These are phyloP conservation scores for Hirundo rustica DNA, from an alignment of 2,797 vertebrate genomes.

Conservation along the genomic window DNA sequence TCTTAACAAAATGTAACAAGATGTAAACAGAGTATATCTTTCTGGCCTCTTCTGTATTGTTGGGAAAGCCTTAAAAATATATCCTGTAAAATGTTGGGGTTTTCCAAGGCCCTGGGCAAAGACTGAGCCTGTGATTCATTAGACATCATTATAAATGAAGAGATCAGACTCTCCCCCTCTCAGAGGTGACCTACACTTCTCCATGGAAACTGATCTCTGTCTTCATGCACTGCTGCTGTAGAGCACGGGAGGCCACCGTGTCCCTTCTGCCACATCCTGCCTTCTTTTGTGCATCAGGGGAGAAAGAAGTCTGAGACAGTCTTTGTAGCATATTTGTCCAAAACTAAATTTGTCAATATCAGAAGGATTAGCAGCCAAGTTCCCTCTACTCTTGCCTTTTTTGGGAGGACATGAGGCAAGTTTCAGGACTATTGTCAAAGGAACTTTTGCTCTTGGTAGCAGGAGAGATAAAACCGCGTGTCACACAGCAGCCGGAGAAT, in stretches of 20 bases:
- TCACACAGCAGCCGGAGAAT: neutral
- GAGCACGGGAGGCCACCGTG: accelerated
- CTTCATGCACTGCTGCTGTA: neutral
- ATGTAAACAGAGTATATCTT: neutral
- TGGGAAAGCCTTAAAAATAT: neutral
- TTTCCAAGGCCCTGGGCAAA: neutral
- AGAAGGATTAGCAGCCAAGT: neutral
- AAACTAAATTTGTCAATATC: neutral
- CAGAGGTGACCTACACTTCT: neutral
- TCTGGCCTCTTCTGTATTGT: neutral
- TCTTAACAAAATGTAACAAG: neutral
- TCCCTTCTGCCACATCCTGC: neutral
- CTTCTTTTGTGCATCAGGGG: neutral
- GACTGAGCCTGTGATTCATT: neutral
- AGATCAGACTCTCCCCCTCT: neutral
- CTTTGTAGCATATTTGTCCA: neutral
- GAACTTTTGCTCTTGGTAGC: neutral
- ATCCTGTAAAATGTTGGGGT: neutral
- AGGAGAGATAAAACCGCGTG: neutral
- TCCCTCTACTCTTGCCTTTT: neutral
- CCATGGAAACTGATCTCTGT: neutral
- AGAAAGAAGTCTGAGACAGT: neutral
- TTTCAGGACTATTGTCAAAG: neutral
- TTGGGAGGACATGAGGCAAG: neutral
- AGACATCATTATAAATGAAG: neutral